phyloP scores from a whole-genome alignment of 2,888 invertebrate genomes.

The Limnephilus marmoratus region DNA sequence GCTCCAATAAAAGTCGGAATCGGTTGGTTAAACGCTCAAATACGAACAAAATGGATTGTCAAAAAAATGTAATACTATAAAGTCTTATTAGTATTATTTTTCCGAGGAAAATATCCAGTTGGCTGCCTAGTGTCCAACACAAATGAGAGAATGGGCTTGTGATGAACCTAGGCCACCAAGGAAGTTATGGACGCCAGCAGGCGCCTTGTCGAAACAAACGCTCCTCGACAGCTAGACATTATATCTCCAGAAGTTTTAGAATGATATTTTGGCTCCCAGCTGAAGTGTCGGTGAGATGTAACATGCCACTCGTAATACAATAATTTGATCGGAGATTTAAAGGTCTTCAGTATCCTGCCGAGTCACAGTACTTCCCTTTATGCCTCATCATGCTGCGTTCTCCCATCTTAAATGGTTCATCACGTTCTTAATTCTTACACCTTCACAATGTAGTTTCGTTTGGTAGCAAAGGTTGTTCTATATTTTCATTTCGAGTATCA shows the following conservation, averaged over 20 bases:
- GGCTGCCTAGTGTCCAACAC: not conserved
- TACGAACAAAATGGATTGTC: too few relatives aligned
- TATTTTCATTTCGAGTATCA: not conserved
- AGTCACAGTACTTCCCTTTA: not conserved
- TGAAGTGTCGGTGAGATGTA: not conserved
- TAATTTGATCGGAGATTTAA: constrained; percentile 7
- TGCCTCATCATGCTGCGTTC: not conserved
- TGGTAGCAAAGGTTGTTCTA: not conserved
- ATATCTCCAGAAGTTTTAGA: not conserved
- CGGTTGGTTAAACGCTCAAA: too few relatives aligned
- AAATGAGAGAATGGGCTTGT: not conserved
- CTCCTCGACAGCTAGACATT: not conserved
- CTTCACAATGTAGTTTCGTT: not conserved
- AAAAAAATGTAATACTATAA: too few relatives aligned
- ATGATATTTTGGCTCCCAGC: not conserved
- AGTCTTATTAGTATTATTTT: too few relatives aligned
- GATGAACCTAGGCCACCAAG: not conserved
- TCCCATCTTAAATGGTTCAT: not conserved
- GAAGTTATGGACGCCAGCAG: not conserved
- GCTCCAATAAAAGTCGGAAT: too few relatives aligned
- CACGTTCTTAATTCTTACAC: not conserved
- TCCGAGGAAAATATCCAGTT: not conserved
- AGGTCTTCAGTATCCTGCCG: not conserved
- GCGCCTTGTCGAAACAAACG: not conserved
- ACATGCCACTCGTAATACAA: not conserved